Evolutionary conservation across 2,113 vertebrate species (phyloP).

Genomic region (Melospiza georgiana): DNA sequence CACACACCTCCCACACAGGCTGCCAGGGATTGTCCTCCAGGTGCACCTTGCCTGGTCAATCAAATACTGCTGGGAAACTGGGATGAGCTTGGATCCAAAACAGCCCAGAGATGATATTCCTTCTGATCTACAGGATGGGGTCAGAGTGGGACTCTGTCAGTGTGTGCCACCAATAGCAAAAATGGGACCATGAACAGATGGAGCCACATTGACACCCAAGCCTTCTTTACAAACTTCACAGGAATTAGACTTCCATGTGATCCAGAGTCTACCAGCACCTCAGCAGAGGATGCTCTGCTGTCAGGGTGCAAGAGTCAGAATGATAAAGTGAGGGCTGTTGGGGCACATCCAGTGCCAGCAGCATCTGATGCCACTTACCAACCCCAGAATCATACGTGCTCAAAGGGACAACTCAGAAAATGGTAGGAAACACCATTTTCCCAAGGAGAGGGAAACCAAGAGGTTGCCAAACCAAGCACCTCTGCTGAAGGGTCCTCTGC

Average conservation of each 20-base stretch:
- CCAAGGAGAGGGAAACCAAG: neutral
- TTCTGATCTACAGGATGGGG: neutral
- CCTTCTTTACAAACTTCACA: neutral
- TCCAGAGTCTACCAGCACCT: neutral
- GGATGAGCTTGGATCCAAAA: neutral
- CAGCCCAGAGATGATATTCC: neutral
- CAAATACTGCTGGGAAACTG: neutral
- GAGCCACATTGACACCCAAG: neutral
- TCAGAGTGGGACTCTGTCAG: neutral
- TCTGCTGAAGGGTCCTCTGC: neutral
- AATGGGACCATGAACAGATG: neutral
- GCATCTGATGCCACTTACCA: neutral
- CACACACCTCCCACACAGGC: neutral
- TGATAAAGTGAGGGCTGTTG: accelerated
- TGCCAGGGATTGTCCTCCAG: neutral
- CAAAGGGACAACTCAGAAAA: neutral
- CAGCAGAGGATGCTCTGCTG: neutral
- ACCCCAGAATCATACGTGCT: neutral
- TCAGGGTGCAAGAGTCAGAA: neutral
- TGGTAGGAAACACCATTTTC: neutral
- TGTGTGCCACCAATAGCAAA: neutral
- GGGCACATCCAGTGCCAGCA: neutral
- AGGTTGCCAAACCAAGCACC: neutral
- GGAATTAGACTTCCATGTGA: neutral
- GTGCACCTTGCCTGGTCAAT: neutral